Percentiles rank a stretch among this genome's conserved stretches.
Conservation (phyloP, 1,140 invertebrate genomes). For the Lordiphosa stackelbergi region DNA sequence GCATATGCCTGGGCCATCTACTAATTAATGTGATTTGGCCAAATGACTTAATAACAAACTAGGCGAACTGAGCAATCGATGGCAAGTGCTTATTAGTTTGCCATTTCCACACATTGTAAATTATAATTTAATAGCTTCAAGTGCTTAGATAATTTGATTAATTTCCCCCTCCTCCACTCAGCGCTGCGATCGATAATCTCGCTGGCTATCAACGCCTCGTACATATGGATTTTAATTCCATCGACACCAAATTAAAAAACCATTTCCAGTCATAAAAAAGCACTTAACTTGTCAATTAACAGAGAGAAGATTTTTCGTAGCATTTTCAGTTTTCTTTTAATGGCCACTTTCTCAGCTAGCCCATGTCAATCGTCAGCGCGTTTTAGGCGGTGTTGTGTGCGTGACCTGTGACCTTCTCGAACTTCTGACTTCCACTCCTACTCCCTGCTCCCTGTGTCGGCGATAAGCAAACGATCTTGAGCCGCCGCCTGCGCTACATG, state of each 20-base stretch:
- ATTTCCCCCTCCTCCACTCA: constrained; percentile 19
- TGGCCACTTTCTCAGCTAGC: constrained; percentile 25
- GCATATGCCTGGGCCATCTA: constrained; percentile 16
- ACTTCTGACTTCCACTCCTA: constrained; percentile 11
- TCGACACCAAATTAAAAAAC: constrained; percentile 73
- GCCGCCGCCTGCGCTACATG: constrained; percentile 49
- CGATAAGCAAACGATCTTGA: constrained; percentile 36
- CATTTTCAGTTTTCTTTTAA: constrained; percentile 38
- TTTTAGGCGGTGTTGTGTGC: constrained; percentile 47
- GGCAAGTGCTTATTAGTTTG: constrained; percentile 41
- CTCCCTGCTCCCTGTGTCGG: constrained; percentile 10
- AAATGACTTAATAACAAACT: constrained; percentile 39
- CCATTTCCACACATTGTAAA: constrained; percentile 59
- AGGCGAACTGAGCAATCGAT: not conserved
- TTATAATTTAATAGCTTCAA: constrained; percentile 61
- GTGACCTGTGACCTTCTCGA: constrained; percentile 44
- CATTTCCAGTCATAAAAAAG: constrained; percentile 73
- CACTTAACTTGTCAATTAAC: constrained; percentile 76
- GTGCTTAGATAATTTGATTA: constrained; percentile 52
- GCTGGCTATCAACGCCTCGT: constrained; percentile 49
- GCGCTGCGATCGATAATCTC: constrained; percentile 9
- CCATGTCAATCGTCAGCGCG: constrained; percentile 57
- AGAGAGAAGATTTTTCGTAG: constrained; percentile 32
- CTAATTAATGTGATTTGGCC: constrained; percentile 14
- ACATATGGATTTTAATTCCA: constrained; percentile 45